A percentile compares a stretch with the other conserved stretches of the same genome.
Evolutionary conservation across 2,113 vertebrate species (phyloP).

Genomic region (Arenaria interpres): DNA sequence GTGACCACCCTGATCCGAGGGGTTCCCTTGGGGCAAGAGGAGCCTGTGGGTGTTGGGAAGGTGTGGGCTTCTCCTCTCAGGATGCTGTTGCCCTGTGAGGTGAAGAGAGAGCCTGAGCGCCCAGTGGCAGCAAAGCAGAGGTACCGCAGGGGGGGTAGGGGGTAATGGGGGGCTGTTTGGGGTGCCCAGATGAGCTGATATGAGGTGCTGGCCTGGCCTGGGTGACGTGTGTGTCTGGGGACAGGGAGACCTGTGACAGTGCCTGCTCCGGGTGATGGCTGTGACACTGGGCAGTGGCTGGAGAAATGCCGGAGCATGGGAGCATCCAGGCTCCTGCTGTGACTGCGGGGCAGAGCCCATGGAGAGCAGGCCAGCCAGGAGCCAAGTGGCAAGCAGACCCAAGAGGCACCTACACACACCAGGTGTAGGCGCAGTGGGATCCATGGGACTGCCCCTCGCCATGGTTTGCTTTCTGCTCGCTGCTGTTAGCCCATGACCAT

Average conservation of each 20-base stretch:
- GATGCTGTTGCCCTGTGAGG: neutral
- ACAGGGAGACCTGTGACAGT: neutral
- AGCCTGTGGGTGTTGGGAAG: neutral
- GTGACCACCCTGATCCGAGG: fast-evolving
- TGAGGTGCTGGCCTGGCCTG: neutral
- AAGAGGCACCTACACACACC: neutral
- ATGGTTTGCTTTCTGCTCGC: neutral
- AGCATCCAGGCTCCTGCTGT: neutral
- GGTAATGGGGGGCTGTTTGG: fast-evolving
- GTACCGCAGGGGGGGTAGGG: neutral
- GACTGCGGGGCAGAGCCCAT: neutral
- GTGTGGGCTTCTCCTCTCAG: neutral
- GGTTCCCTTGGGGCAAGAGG: neutral
- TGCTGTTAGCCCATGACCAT: fast-evolving
- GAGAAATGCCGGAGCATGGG: neutral
- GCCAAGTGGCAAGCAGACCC: neutral
- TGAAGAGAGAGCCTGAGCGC: neutral
- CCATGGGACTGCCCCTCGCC: neutral
- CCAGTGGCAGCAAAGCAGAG: neutral
- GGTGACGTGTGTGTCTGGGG: fast-evolving
- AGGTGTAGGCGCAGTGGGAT: fast-evolving
- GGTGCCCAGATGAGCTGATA: neutral
- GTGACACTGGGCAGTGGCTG: neutral
- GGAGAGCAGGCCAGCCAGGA: neutral
- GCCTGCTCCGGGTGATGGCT: neutral